Base-by-base conservation (phyloP, 2,113 vertebrate species). In the Gila orcuttii region DNA sequence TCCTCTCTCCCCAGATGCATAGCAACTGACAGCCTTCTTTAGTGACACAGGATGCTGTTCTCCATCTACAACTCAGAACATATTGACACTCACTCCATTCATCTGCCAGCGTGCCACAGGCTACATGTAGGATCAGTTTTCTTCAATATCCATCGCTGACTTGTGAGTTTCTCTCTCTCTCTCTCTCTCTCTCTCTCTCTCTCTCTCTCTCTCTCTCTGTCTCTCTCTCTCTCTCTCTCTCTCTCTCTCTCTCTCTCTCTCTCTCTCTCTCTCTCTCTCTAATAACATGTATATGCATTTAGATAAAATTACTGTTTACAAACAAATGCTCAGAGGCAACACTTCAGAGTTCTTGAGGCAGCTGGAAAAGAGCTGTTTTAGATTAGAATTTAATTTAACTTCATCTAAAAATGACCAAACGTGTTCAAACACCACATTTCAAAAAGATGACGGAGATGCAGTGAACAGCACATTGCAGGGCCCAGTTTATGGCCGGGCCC, bases 1-100 rank as follows among this genome's bases (percentile, higher is more conserved):
- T 85, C 50, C 57, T 78, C 50, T 86, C 71, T 73, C 85, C 59
- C 47, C 21, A 62, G 50, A 57, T 75, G 77, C 39, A 80, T 85
- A 86, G 60, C 81, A 77, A 82, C 78, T 89, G 88, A 89, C 88
- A 89, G 77, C 21, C 73, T 86, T 85, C 78, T 85, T 82, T 85
- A 83, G 59, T 45, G 79, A 84, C 15, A 50, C 85, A 69, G 87
- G 69, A 80, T 36, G 80, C 78, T 87, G 71, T 85, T 89, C 33
- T 74, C 47, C 10, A 12, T 84, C 66, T 77, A 86, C 55, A 59
- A 86, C 45, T 23, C 71, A 39, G 15, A 36, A 21, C 45, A 57
- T 9, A 28, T 79, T 89, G 85, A 82, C 82, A 82, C 60, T 57
- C 64, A 71, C 60, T 82, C 21, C 77, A 33, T 45, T 84, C 82